phyloP scores from a whole-genome alignment of 2,797 vertebrate genomes.

The Oreonectes daqikongensis region DNA sequence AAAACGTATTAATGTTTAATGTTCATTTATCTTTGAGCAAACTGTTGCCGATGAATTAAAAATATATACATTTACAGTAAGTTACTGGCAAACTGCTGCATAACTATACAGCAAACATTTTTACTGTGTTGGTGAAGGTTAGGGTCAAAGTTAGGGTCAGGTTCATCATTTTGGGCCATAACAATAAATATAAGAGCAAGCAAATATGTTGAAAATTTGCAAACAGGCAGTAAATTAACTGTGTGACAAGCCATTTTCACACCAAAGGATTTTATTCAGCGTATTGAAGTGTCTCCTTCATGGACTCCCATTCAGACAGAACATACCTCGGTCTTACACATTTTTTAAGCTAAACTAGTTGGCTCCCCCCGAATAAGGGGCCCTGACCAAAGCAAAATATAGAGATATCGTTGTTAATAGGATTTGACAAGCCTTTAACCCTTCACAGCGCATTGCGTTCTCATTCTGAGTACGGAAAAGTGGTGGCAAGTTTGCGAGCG shows the following conservation, averaged over 20 bases:
- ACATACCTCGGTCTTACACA: neutral
- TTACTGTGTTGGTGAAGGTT: too few relatives aligned
- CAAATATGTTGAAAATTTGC: neutral
- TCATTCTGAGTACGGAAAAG: slow-evolving; percentile 30
- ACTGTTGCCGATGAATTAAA: too few relatives aligned
- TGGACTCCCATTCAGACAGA: neutral
- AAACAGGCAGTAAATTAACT: neutral
- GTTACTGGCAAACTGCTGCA: too few relatives aligned
- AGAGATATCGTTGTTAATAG: slow-evolving; percentile 3
- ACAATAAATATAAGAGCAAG: neutral
- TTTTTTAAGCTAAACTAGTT: neutral
- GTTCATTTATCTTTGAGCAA: too few relatives aligned
- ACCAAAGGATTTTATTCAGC: neutral
- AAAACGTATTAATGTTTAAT: too few relatives aligned
- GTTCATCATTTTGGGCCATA: neutral
- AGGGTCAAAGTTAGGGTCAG: too few relatives aligned
- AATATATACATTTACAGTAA: too few relatives aligned
- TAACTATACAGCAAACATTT: too few relatives aligned
- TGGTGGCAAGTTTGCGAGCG: slow-evolving; percentile 46
- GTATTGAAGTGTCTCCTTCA: too few relatives aligned
- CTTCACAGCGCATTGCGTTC: neutral
- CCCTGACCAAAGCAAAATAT: neutral
- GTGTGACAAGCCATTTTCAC: neutral
- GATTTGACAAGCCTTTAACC: neutral
- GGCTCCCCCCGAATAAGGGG: neutral